Base-by-base conservation (phyloP, 2,888 invertebrate species). In the Heteromurus nitidus region DNA sequence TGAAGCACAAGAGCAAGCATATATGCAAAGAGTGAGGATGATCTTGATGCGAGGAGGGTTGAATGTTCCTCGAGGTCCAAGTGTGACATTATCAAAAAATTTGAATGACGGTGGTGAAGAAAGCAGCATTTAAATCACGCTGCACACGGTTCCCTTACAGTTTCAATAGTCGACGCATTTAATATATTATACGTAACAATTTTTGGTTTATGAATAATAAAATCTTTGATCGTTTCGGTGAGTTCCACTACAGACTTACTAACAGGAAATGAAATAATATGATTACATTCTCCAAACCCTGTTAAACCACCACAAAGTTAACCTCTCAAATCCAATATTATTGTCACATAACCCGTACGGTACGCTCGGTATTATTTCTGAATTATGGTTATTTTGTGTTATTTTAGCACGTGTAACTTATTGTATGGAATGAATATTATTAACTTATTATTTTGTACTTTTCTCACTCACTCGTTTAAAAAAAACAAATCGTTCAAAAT, bases 31-130 rank as follows among this genome's bases (percentile, higher is more conserved):
- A 47, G 79, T 80, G 72, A 80, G 72, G 79, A 80, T 80, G 79
- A 80, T 80, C 79, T 65, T 80, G 79, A 80, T 67, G 65, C 79
- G 79, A n/a, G 79, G 70, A 55, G 79, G 79, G 47, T 65, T 80
- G 72, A 80, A 31, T 80, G 79, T 72, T 80, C 53, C 72, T 72
- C 72, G 79, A 72, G 79, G 79, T 80, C 79, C 79, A 80, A 80
- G 72, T 80, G 79, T 80, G 79, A 65, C 79, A 72, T 72, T 80
- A 72, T 80, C 79, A 80, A 80, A 80, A 80, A 80, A 80, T 80
- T 53, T 80, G 67, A 80, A 80, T 80, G 79, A 80, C 55, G 79
- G 55, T 31, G 62, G 47, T 47, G 79, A 80, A 65, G 79, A 80
- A 55, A 80, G 79, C 79, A 80, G 79, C 79, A 80, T 80, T 36